Conservation (phyloP, 2,797 vertebrate species). For the Manis pentadactyla region DNA sequence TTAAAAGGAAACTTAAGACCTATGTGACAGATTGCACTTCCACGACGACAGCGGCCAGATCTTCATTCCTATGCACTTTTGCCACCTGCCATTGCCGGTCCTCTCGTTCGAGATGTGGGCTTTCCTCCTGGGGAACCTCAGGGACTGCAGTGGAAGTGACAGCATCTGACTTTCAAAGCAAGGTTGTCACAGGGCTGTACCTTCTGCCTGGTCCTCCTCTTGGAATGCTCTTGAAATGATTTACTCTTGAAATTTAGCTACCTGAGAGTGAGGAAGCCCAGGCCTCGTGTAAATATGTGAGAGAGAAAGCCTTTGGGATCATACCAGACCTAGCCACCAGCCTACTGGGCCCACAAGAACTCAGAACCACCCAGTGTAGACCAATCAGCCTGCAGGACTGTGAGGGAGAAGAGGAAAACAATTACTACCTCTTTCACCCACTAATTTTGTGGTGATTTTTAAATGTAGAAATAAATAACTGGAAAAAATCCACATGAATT, state of each 20-base stretch:
- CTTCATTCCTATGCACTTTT: background rate
- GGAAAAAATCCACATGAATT: background rate
- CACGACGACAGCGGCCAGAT: background rate
- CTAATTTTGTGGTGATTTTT: background rate
- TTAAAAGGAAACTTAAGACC: background rate
- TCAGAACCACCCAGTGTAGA: background rate
- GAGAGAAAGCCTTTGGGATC: background rate
- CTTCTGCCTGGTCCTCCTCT: background rate
- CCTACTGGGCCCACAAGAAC: background rate
- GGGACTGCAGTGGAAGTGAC: background rate
- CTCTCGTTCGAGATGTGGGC: background rate
- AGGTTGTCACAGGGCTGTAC: rapidly evolving
- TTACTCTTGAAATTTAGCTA: background rate
- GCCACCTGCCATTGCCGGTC: background rate
- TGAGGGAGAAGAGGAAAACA: background rate
- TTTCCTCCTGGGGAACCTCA: background rate
- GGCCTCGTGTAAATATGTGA: rapidly evolving
- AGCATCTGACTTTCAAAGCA: background rate
- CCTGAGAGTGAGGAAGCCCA: background rate
- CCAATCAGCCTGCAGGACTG: background rate
- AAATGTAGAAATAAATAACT: background rate
- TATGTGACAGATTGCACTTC: background rate
- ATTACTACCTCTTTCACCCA: background rate
- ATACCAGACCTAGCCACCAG: background rate
- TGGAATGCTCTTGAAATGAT: background rate